Base-by-base conservation (phyloP, 2,888 invertebrate genomes). In the Hoplodrina ambigua region DNA sequence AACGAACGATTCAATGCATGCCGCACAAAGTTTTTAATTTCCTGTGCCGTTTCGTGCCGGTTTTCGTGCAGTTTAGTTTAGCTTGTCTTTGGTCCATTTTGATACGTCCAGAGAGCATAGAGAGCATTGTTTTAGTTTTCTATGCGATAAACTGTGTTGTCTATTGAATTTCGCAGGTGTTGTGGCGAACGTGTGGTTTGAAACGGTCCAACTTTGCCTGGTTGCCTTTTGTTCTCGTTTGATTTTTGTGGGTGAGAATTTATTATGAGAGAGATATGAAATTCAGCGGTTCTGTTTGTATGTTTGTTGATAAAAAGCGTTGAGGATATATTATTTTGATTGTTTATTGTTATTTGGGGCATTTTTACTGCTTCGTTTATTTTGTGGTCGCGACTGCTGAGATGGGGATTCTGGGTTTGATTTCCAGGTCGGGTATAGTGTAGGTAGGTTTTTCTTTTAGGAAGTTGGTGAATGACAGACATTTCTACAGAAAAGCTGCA, bases 11-110 rank as follows among this genome's bases (percentile, higher is more conserved):
- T 75, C 81, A 76, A 80, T 75, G 81, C 50, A 37, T 41, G 50
- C 72, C 59, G 57, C 62, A 52, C 61, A 73, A 82, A 82, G 69
- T 82, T 82, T 82, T 82, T 82, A 82, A 84, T 84, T 82, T 82
- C 82, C 82, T 81, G 82, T 72, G 65, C 70, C 73, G 58, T 59
- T 75, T 61, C 72, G 59, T 33, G 41, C 37, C 25, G 46, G 52
- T 30, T 62, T 72, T 59, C 69, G 78, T 20, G 57, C 63, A 30
- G 20, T 69, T 60, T 58, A 76, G 81, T 81, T 77, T 57, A 53
- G 69, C 77, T 80, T 77, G 81, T 77, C 77, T 81, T 76, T 80
- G 77, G 77, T 64, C 81, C 81, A 64, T 80, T 77, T 76, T 81
- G 77, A 81, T 76, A 80, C 61, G 75, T 46, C 56, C 77, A 76